A percentile compares a stretch with the other conserved stretches of the same genome.
phyloP scores from a whole-genome alignment of 1,140 invertebrate genomes.

The Psilanteris sp. region DNA sequence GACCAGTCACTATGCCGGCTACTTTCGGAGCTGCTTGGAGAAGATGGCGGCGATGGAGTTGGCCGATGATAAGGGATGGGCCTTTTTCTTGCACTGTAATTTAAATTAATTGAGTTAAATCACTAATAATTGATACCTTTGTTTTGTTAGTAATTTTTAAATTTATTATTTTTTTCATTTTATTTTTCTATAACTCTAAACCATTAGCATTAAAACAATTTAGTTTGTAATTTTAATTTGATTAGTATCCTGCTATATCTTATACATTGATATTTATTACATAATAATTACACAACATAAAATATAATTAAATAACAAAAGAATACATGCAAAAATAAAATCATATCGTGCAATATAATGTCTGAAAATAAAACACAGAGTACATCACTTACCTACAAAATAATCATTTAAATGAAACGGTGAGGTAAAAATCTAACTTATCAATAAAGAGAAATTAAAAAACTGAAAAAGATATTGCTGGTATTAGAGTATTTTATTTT shows the following conservation, averaged over 20 bases:
- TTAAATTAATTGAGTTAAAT: conserved; percentile 26
- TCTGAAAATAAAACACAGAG: conserved; percentile 56
- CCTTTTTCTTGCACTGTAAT: conserved; percentile 91
- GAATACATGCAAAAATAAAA: conserved; percentile 55
- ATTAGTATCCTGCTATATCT: too few species aligned
- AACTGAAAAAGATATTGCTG: conserved; percentile 37
- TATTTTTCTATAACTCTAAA: too few species aligned
- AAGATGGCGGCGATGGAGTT: conserved; percentile 86
- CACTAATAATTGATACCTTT: too few species aligned
- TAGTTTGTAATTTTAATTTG: too few species aligned
- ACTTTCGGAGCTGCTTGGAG: conserved; percentile 84
- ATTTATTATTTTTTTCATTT: too few species aligned
- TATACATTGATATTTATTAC: not conserved
- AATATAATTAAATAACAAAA: not conserved
- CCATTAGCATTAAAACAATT: too few species aligned
- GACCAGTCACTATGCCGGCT: conserved; percentile 80
- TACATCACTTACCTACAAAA: conserved; percentile 65
- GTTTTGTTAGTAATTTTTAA: too few species aligned
- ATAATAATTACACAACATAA: not conserved
- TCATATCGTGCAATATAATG: conserved; percentile 24
- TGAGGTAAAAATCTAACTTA: conserved; percentile 45
- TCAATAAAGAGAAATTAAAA: conserved; percentile 34
- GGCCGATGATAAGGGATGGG: conserved; percentile 93
- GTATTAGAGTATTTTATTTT: conserved; percentile 64
- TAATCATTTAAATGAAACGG: conserved; percentile 26